These are phyloP conservation scores for Palaemon carinicauda DNA, from an alignment of 1,140 invertebrate species.

Conservation along the genomic window DNA sequence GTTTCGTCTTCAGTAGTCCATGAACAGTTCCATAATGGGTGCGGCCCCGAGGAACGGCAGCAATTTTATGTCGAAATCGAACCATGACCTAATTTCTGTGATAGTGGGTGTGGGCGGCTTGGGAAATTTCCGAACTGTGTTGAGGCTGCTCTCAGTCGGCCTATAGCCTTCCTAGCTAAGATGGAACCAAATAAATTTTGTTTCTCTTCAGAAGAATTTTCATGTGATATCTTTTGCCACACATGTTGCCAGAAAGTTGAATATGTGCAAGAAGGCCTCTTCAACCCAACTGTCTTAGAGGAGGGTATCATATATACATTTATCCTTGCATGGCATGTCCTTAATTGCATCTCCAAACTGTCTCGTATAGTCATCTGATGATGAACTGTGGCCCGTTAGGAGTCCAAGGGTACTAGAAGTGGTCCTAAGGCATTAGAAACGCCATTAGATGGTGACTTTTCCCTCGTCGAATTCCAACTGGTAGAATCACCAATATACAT, in stretches of 20 bases:
- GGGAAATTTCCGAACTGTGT: not conserved
- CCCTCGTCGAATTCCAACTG: too few relatives aligned
- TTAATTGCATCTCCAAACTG: not conserved
- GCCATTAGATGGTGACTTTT: too few relatives aligned
- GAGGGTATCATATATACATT: not conserved
- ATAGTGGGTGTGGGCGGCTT: not conserved
- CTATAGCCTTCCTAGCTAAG: too few relatives aligned
- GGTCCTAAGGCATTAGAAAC: too few relatives aligned
- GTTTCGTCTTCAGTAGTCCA: slow-evolving; percentile 6
- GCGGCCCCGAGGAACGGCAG: slow-evolving; percentile 10
- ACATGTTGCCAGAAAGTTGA: too few relatives aligned
- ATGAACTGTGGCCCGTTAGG: slow-evolving; percentile 5
- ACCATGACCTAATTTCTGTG: not conserved
- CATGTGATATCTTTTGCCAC: too few relatives aligned
- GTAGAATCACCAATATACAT: too few relatives aligned
- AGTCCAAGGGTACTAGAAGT: too few relatives aligned
- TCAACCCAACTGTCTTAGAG: not conserved
- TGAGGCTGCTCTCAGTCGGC: too few relatives aligned
- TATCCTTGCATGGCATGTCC: not conserved
- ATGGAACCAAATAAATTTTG: too few relatives aligned
- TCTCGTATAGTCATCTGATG: not conserved
- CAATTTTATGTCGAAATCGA: not conserved
- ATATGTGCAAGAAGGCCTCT: not conserved
- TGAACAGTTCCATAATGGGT: slow-evolving; percentile 18
- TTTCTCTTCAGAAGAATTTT: too few relatives aligned